A percentile compares a stretch with the other conserved stretches of the same genome.
Conservation (phyloP, 2,797 vertebrate species). For the Potorous gilbertii region DNA sequence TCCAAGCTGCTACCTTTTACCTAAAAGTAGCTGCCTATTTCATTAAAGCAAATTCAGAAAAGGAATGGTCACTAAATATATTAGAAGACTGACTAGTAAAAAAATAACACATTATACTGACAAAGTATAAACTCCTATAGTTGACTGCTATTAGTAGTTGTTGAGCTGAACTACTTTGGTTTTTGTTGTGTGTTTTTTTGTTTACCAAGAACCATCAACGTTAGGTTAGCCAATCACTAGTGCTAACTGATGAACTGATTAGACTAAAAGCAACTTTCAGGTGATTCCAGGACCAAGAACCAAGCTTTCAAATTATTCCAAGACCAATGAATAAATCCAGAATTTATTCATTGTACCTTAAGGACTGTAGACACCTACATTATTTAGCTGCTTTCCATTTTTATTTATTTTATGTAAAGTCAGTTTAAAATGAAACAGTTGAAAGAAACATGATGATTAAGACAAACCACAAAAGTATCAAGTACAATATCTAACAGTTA, state of each 20-base stretch:
- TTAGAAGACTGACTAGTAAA: background rate
- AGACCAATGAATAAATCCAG: background rate
- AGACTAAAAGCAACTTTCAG: background rate
- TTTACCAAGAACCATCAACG: background rate
- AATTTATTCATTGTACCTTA: background rate
- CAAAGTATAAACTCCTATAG: background rate
- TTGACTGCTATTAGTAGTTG: background rate
- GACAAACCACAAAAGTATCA: conserved; percentile 79
- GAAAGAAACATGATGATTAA: conserved; percentile 76
- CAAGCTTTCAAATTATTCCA: conserved; percentile 36
- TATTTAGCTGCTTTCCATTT: conserved; percentile 79
- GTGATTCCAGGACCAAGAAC: background rate
- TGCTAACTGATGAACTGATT: background rate
- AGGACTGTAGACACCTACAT: conserved; percentile 50
- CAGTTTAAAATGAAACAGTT: conserved; percentile 78
- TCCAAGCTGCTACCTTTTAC: background rate
- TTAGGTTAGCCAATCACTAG: background rate
- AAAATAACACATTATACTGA: background rate
- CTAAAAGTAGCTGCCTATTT: background rate
- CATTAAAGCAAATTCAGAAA: background rate
- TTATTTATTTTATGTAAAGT: conserved; percentile 78
- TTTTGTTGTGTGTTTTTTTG: background rate
- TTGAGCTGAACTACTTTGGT: background rate
- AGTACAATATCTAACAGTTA: conserved; percentile 60
- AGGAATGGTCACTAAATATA: background rate